Evolutionary conservation across 2,888 invertebrate species (phyloP), one percentile per base, ranked within the genome.

Genomic region (Drosophila neonasuta): DNA sequence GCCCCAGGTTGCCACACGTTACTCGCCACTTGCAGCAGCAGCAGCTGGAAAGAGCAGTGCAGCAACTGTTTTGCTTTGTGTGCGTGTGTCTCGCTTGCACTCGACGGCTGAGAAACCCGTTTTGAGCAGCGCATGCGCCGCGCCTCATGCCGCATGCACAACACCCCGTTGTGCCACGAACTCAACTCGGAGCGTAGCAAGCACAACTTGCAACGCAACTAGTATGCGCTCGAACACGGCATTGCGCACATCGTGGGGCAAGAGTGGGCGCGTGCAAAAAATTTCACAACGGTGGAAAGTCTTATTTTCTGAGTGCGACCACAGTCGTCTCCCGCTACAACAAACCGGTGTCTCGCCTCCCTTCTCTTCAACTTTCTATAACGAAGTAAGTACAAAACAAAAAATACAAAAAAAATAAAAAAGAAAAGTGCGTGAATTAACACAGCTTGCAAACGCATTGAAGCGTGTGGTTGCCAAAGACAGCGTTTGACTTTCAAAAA

Each of bases 201-300:
- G 74, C 71, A 75, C 78, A 79, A 83, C 80, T 82, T 81, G 80
- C 88, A 90, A 89, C 79, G 77, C 88, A 89, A 90, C 90, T 89
- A 90, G 90, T 90, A 89, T 90, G 89, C 90, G 89, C 88, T 90
- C 89, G 89, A 90, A 89, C 90, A 87, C 84, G 88, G 89, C 81
- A 88, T 88, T 81, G 89, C 87, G 88, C 88, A 88, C 89, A 90
- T 90, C 90, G 83, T 76, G 75, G 30, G 76, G 82, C 82, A 77
- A 88, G 86, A 86, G 86, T 80, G 85, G 86, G 87, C 86, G 84
- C 86, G 84, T 89, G 86, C 81, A 76, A 83, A 88, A 32, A 36
- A n/a, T n/a, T 36, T 10, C 10, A 39, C 17, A n/a, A 45, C 44
- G 44, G 44, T 32, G 41, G 11, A 20, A 39, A 30, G 39, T 52